These are phyloP conservation scores for Drosophila serrata DNA, from an alignment of 1,140 invertebrate species.

Conservation along the genomic window DNA sequence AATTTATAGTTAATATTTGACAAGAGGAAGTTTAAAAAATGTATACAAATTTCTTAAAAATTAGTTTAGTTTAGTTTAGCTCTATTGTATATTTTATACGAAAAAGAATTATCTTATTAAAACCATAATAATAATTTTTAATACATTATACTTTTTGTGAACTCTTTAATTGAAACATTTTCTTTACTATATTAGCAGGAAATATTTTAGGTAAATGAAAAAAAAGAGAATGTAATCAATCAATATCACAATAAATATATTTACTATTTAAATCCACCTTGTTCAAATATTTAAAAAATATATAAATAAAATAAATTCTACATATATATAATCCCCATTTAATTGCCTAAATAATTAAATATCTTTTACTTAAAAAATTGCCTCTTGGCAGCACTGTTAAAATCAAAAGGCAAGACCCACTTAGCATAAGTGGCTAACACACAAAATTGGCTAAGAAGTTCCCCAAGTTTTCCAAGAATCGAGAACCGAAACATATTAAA, in stretches of 20 bases:
- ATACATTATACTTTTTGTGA: not conserved
- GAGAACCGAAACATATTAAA: constrained; percentile 17
- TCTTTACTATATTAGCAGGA: not conserved
- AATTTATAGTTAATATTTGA: not conserved
- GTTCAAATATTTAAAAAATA: not conserved
- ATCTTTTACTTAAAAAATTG: not conserved
- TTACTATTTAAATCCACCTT: not conserved
- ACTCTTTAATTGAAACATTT: not conserved
- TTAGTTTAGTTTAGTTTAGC: too few species aligned
- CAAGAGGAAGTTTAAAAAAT: not conserved
- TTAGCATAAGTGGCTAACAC: constrained; percentile 35
- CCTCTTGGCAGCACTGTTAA: not conserved
- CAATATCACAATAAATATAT: not conserved
- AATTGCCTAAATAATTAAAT: not conserved
- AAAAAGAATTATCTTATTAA: too few species aligned
- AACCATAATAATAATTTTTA: not conserved
- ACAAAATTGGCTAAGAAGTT: constrained; percentile 12
- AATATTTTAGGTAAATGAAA: not conserved
- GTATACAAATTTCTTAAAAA: too few species aligned
- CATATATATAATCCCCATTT: not conserved
- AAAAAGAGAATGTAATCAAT: not conserved
- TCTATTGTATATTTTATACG: too few species aligned
- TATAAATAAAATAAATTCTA: too few species aligned
- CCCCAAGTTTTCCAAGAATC: constrained; percentile 16
- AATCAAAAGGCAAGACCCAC: constrained; percentile 40